Conservation (phyloP, 2,888 invertebrate genomes). For the Dermolepida albohirtum region DNA sequence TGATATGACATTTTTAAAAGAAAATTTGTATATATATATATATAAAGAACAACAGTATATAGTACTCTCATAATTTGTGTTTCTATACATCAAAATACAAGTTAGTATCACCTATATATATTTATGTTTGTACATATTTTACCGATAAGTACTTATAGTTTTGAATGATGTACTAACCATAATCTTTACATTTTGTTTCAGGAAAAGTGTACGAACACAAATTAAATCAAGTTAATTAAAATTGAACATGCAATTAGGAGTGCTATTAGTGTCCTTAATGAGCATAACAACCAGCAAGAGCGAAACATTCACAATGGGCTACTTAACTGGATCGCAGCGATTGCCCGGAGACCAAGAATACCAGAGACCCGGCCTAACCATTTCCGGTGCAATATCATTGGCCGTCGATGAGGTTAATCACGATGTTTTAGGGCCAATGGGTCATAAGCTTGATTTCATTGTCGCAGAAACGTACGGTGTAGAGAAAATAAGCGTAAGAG, state of each 20-base stretch:
- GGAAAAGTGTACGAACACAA: neutral
- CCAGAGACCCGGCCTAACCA: slow-evolving; percentile 78
- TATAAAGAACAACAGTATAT: no score
- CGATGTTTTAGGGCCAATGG: slow-evolving; percentile 67
- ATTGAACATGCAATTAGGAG: slow-evolving; percentile 29
- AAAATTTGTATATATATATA: no score
- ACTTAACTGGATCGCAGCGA: slow-evolving; percentile 86
- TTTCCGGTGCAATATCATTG: slow-evolving; percentile 87
- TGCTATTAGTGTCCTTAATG: slow-evolving; percentile 34
- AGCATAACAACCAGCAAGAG: slow-evolving; percentile 30
- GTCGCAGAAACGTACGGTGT: slow-evolving; percentile 93
- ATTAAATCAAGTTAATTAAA: slow-evolving; percentile 21
- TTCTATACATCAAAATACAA: no score
- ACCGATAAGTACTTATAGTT: no score
- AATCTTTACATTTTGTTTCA: slow-evolving; percentile 15
- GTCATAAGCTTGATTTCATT: slow-evolving; percentile 81
- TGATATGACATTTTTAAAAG: no score
- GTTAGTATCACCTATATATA: no score
- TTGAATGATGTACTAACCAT: no score
- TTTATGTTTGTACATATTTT: no score
- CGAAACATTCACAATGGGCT: slow-evolving; percentile 80
- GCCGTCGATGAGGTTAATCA: slow-evolving; percentile 86
- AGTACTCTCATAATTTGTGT: no score
- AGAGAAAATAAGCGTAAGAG: slow-evolving; percentile 86
- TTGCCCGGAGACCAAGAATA: slow-evolving; percentile 83